Conservation (phyloP, 2,797 vertebrate genomes). For the Atherinosoma microstoma region DNA sequence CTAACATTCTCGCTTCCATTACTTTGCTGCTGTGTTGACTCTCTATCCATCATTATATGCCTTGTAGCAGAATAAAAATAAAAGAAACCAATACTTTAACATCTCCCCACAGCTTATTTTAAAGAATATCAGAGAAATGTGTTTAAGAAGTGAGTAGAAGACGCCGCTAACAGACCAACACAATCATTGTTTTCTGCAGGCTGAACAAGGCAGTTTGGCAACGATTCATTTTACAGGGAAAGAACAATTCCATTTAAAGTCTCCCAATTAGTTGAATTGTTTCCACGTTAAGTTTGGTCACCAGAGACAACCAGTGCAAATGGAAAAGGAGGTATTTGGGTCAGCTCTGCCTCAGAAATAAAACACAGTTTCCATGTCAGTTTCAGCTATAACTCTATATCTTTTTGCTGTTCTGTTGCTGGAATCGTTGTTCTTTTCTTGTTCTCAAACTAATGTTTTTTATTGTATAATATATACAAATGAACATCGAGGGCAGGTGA, state of each 20-base stretch:
- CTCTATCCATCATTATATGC: not conserved
- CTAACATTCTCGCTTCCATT: not conserved
- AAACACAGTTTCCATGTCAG: conserved; percentile 16
- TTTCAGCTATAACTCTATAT: not conserved
- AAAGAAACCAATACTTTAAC: not conserved
- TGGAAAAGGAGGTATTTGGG: conserved; percentile 55
- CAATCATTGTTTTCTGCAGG: conserved; percentile 39
- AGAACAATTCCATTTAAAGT: conserved; percentile 53
- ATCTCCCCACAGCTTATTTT: not conserved
- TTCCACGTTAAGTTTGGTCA: conserved; percentile 46
- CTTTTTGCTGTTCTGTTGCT: not conserved
- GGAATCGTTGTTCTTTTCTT: not conserved
- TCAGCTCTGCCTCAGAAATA: conserved; percentile 28
- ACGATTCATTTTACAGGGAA: conserved; percentile 6
- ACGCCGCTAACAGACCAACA: not conserved
- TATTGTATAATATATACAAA: not conserved
- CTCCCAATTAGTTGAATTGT: conserved; percentile 52
- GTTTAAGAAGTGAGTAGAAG: conserved; percentile 26
- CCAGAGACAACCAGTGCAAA: conserved; percentile 38
- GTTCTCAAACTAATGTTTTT: conserved; percentile 4
- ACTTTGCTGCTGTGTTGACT: no score
- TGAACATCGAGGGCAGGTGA: conserved; percentile 14
- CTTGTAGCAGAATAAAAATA: not conserved
- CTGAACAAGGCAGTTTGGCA: conserved; percentile 29
- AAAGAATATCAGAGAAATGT: not conserved